Conservation (phyloP, 1,140 invertebrate genomes). For the Mactra quadrangularis region DNA sequence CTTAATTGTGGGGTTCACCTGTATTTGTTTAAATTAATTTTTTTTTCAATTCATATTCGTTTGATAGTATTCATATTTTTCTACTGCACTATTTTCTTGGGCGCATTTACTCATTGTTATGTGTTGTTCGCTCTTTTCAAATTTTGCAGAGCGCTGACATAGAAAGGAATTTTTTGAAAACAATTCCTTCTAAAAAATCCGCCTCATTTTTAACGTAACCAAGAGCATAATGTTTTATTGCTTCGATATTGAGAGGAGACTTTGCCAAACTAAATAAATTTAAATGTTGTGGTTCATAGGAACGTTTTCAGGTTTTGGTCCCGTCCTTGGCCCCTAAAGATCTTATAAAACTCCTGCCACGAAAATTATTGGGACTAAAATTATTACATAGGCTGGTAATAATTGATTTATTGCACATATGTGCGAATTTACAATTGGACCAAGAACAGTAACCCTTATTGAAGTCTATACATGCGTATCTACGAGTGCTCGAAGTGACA, state of each 20-base stretch:
- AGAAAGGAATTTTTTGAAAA: too few relatives aligned
- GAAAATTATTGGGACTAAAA: background rate
- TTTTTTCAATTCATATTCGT: too few relatives aligned
- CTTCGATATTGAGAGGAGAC: background rate
- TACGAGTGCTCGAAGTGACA: too few relatives aligned
- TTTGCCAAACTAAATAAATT: background rate
- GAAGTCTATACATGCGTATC: constrained; percentile 7
- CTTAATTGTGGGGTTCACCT: too few relatives aligned
- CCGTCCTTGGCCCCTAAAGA: background rate
- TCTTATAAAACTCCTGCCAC: background rate
- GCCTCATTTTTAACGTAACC: background rate
- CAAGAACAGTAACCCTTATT: background rate
- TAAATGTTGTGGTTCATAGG: background rate
- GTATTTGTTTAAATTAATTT: too few relatives aligned
- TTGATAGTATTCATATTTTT: too few relatives aligned
- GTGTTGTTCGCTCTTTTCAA: too few relatives aligned
- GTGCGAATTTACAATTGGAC: background rate
- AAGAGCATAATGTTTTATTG: background rate
- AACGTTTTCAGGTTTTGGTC: background rate
- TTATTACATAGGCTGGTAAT: background rate
- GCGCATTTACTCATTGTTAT: too few relatives aligned
- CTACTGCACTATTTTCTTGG: too few relatives aligned
- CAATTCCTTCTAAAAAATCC: background rate
- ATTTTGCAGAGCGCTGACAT: too few relatives aligned
- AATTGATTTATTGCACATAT: background rate